Evolutionary conservation across 2,888 invertebrate species (phyloP), one percentile per base, ranked within the genome.

Genomic region (Agonopterix alstromeriana): DNA sequence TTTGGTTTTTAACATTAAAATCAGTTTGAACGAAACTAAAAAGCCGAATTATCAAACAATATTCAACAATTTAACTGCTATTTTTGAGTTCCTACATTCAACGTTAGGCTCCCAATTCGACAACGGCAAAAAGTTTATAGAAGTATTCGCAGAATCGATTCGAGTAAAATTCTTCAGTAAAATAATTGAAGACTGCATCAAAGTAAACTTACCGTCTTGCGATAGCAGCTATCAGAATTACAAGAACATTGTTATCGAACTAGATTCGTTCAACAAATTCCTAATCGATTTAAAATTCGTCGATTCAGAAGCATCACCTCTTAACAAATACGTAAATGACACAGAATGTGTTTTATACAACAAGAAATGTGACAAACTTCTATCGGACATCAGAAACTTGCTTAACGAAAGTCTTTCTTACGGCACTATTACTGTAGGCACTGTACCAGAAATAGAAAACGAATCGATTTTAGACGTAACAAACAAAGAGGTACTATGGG

Each of bases 41-140:
- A 77, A 73, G 45, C 88, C 89, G 1, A 81, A 72, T 49, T 82
- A 81, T 45, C 83, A 82, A 61, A 81, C 81, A 1, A 77, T 88
- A 41, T 83, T 89, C 36, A 85, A 78, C 51, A 88, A 89, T 63
- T 61, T 89, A 43, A 85, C 78, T 2, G 83, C 82, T 2, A 73
- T 87, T 44, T 89, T 89, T 71, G 89, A 88, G 54, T 89, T 88
- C 50, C 60, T 89, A 0, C 80, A 87, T 43, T 80, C 83, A 9
- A 85, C 85, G 0, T 61, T 89, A 2, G 87, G 86, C 0, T 73
- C 76, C 0, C 77, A 80, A 42, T 79, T 89, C 63, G 79, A 85
- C 46, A 67, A 70, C 47, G 78, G 80, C 11, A 67, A 73, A 49
- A 77, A 78, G 17, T 88, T 89, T 40, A 80, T 88, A 36, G 76